Conservation (phyloP, 1,140 invertebrate species). For the Hylaeus volcanicus region DNA sequence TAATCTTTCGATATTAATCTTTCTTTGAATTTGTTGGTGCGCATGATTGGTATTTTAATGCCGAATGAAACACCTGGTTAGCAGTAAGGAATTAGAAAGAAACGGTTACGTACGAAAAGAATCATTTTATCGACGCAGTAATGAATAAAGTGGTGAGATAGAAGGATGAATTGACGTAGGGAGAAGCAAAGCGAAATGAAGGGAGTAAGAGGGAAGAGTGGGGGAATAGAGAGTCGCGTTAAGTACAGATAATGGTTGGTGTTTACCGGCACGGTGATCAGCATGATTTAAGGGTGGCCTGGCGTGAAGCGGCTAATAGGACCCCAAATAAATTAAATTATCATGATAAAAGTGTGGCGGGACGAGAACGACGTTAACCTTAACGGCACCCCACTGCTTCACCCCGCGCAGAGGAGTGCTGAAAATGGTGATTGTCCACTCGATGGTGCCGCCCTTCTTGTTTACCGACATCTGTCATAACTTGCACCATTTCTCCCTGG, state of each 20-base stretch:
- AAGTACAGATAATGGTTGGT: slow-evolving; percentile 75
- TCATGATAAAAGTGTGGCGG: slow-evolving; percentile 75
- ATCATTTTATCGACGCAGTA: slow-evolving; percentile 2
- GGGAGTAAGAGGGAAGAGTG: neutral
- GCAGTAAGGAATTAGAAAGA: too few species aligned
- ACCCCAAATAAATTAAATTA: slow-evolving; percentile 80
- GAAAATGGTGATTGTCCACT: slow-evolving; percentile 76
- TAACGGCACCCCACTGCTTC: slow-evolving; percentile 36
- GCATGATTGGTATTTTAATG: too few species aligned
- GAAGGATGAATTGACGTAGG: too few species aligned
- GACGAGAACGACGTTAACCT: slow-evolving; percentile 43
- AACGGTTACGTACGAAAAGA: too few species aligned
- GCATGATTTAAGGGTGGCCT: slow-evolving; percentile 73
- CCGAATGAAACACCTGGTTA: too few species aligned
- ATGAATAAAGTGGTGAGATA: neutral
- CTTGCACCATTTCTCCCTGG: slow-evolving; percentile 60
- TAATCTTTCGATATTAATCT: too few species aligned
- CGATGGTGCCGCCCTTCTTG: slow-evolving; percentile 76
- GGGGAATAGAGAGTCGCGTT: slow-evolving; percentile 53
- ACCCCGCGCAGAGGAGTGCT: slow-evolving; percentile 63
- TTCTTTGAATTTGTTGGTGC: too few species aligned
- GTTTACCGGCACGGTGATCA: slow-evolving; percentile 76
- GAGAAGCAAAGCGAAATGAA: too few species aligned
- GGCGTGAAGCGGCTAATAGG: slow-evolving; percentile 77
- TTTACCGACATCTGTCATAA: slow-evolving; percentile 78